Evolutionary conservation across 2,113 vertebrate genomes (phyloP), one percentile per base, ranked within the genome.

Genomic region (Prunella himalayana): DNA sequence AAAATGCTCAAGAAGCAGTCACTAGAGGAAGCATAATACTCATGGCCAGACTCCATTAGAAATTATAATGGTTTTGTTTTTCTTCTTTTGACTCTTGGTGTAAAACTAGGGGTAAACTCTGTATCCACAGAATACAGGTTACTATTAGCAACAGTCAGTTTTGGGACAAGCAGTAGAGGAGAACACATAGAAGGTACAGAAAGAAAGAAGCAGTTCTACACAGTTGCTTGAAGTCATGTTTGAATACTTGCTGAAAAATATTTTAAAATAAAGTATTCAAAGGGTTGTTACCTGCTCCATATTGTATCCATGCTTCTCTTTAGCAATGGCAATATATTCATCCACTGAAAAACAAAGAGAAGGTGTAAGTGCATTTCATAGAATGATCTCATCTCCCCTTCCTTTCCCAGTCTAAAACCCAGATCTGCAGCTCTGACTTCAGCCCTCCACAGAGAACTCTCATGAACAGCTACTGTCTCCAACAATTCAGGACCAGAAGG

Each of bases 301-400:
- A 96, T 99, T 99, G 98, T 99, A 99, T 50, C 99, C 99, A 49
- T 99, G 99, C 92, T 99, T 99, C 97, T 99, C 99, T 97, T 99
- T 99, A 88, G 99, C 99, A 65, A 99, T 99, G 87, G 98, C 97
- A 86, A 99, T 99, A 96, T 99, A 99, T 76, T 99, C 99, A 7
- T 99, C 99, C 98, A 99, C 99, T 99, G 97, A 50, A 98, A 98
- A 95, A 97, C 79, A 97, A 94, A 97, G 79, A 80, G 82, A 85
- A 66, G 25, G 8, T 50, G 20, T 89, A 85, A 96, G 44, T 75
- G 28, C 24, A 84, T 86, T 94, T 88, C 17, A 49, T 51, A 22
- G 5, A 51, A 33, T 3, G 3, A 82, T 49, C 61, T 91, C 35
- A 60, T 28, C 17, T 63, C 51, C 54, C 33, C 37, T 79, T 85